Evolutionary conservation across 2,888 invertebrate species (phyloP).

Genomic region (Acrobasis consociella): DNA sequence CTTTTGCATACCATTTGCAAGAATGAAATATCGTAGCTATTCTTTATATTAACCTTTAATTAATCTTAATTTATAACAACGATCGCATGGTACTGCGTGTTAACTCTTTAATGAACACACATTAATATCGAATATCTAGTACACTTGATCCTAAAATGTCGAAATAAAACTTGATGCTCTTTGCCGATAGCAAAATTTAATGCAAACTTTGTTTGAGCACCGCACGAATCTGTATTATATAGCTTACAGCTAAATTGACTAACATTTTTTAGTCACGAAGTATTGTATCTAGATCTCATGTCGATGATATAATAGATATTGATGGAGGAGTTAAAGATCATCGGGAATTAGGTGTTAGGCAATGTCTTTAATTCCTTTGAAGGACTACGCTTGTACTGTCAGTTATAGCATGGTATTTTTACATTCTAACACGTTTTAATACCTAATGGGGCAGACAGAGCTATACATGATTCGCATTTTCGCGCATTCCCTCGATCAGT

Average conservation of each 20-base stretch:
- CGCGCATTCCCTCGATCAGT: no score
- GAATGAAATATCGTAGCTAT: no score
- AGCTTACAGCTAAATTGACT: conserved; percentile 14
- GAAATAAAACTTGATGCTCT: not conserved
- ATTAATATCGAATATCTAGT: not conserved
- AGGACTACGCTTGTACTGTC: no score
- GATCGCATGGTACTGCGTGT: no score
- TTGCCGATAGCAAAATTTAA: conserved; percentile 13
- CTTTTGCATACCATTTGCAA: no score
- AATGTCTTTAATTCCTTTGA: conserved; percentile 2
- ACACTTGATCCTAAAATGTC: not conserved
- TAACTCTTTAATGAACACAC: not conserved
- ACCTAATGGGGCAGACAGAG: no score
- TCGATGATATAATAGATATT: conserved; percentile 9
- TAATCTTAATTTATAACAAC: no score
- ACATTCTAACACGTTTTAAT: no score
- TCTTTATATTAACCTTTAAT: no score
- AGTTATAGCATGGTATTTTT: no score
- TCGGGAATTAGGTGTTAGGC: not conserved
- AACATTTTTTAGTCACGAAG: conserved; percentile 18
- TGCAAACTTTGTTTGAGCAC: conserved; percentile 3
- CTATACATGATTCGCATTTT: no score
- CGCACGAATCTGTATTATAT: not conserved
- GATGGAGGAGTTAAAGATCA: not conserved
- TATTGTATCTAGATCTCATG: conserved; percentile 4